phyloP scores from a whole-genome alignment of 2,797 vertebrate species.

The Tokudaia tokunoshimensis region DNA sequence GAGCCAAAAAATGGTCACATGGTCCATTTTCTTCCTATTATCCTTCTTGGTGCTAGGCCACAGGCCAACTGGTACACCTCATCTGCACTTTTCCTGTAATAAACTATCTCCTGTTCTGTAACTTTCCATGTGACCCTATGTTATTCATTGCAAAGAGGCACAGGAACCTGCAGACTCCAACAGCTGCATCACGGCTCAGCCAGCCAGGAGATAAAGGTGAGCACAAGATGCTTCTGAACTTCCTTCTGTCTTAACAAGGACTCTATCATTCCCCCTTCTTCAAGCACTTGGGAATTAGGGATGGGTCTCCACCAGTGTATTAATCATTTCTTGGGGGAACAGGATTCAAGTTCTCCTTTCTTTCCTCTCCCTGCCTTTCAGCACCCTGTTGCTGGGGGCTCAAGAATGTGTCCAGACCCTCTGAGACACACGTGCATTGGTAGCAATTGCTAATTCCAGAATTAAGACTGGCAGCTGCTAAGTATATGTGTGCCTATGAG shows the following conservation, averaged over 20 bases:
- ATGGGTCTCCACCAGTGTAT: background rate
- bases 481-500: background rate
- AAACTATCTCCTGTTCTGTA: background rate
- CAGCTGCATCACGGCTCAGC: background rate
- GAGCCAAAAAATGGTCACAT: background rate
- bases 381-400: background rate
- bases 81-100: background rate
- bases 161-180: background rate
- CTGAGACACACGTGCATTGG: background rate
- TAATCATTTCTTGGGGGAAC: background rate
- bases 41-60: background rate
- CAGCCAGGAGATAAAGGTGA: background rate
- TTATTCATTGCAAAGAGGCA: background rate
- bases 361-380: background rate
- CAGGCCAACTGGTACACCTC: background rate
- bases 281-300: background rate
- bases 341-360: background rate
- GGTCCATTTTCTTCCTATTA: background rate
- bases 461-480: background rate
- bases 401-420: background rate
- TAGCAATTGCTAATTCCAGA: background rate
- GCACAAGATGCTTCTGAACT: background rate
- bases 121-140: background rate
- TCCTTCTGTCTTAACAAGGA: background rate
- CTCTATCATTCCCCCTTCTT: background rate